Percentiles rank a stretch among this genome's conserved stretches.
phyloP scores from a whole-genome alignment of 2,797 vertebrate species.

The Pipistrellus pygmaeus region DNA sequence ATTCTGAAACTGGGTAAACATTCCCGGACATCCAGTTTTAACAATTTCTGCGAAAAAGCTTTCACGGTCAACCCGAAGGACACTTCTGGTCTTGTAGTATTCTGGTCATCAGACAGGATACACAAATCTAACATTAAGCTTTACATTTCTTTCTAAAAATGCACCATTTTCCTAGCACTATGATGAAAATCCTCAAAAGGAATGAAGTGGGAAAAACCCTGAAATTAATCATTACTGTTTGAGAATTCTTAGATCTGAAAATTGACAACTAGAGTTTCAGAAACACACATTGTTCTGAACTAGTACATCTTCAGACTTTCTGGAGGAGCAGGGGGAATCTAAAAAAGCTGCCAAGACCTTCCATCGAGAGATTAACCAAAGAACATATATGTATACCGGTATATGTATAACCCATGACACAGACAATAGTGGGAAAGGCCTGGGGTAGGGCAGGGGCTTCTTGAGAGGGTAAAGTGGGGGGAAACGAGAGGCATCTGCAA shows the following conservation, averaged over 20 bases:
- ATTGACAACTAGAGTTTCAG: neutral
- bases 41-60: neutral
- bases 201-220: neutral
- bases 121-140: neutral
- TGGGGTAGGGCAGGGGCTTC: neutral
- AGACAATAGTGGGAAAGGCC: neutral
- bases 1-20: neutral
- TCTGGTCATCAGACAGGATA: neutral
- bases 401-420: neutral
- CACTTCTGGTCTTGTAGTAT: neutral
- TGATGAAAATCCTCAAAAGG: neutral
- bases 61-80: neutral
- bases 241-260: neutral
- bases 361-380: neutral
- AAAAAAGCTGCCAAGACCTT: neutral
- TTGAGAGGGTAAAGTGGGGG: neutral
- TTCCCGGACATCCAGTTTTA: neutral
- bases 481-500: neutral
- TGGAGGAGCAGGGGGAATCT: neutral
- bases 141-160: slow-evolving; percentile 22
- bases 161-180: neutral
- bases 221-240: neutral
- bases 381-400: neutral
- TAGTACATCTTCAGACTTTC: neutral
- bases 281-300: neutral